phyloP scores from a whole-genome alignment of 2,888 invertebrate species.

The Caenorhabditis sinica region DNA sequence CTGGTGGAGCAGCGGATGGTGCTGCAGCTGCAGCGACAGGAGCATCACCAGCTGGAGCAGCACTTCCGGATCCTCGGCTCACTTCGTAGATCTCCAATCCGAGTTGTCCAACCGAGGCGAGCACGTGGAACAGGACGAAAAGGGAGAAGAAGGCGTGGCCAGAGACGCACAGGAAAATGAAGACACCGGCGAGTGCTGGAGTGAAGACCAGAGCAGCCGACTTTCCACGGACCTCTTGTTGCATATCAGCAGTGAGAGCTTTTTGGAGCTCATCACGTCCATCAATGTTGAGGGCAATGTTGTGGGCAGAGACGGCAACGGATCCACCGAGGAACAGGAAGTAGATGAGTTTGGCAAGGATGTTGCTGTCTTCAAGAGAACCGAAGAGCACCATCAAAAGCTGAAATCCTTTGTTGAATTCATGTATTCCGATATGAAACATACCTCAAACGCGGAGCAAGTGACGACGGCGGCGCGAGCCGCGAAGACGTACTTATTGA shows the following conservation, averaged over 20 bases:
- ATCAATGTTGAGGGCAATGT: conserved; percentile 63
- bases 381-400: conserved; percentile 64
- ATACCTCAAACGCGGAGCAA: conserved; percentile 57
- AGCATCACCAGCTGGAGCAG: not conserved
- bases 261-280: conserved; percentile 61
- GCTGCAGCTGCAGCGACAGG: conserved; percentile 6
- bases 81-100: conserved; percentile 67
- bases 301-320: conserved; percentile 59
- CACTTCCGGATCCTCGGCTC: conserved; percentile 35
- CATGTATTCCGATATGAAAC: not conserved
- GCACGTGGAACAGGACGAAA: conserved; percentile 64
- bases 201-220: conserved; percentile 54
- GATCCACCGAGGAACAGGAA: conserved; percentile 58
- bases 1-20: conserved; percentile 9
- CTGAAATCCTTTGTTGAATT: conserved; percentile 1
- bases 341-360: conserved; percentile 62
- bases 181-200: conserved; percentile 54
- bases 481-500: conserved; percentile 62
- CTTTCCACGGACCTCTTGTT: conserved; percentile 56
- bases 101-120: conserved; percentile 63
- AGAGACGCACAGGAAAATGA: conserved; percentile 67
- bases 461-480: conserved; percentile 61
- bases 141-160: conserved; percentile 68
- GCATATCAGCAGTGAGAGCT: conserved; percentile 27
- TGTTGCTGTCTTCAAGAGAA: conserved; percentile 56